Evolutionary conservation across 2,888 invertebrate species (phyloP).

Genomic region (Phengaris arion): DNA sequence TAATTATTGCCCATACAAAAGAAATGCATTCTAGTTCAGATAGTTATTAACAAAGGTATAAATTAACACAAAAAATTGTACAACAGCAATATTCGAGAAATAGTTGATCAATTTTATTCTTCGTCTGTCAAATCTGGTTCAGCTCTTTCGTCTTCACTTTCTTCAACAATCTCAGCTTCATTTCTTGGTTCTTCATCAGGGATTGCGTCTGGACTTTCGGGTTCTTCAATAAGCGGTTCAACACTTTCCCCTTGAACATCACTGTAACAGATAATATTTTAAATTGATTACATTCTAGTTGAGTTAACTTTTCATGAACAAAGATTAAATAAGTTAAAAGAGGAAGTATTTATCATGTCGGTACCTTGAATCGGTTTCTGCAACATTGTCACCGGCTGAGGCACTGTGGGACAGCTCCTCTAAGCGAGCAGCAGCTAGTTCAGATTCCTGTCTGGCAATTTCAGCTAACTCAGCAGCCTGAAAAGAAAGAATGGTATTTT

Average conservation of each 20-base stretch:
- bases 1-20: conserved; percentile 46
- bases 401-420: conserved; percentile 76
- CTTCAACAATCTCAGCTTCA: conserved; percentile 58
- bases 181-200: conserved; percentile 48
- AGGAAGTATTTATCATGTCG: too few species aligned
- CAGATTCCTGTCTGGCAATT: conserved; percentile 80
- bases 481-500: conserved; percentile 29
- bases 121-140: conserved; percentile 77
- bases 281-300: neutral
- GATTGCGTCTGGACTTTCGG: conserved; percentile 63
- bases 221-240: conserved; percentile 73
- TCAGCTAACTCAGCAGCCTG: conserved; percentile 85
- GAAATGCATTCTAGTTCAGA: conserved; percentile 13
- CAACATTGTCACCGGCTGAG: conserved; percentile 59
- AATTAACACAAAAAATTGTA: conserved; percentile 14
- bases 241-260: conserved; percentile 60
- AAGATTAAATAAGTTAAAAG: neutral
- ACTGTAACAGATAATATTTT: conserved; percentile 43
- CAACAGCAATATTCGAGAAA: conserved; percentile 12
- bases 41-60: neutral
- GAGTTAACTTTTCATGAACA: too few species aligned
- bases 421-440: conserved; percentile 79
- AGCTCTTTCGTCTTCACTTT: conserved; percentile 71
- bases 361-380: conserved; percentile 62
- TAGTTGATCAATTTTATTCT: conserved; percentile 54